Evolutionary conservation across 2,113 vertebrate species (phyloP), one percentile per base, ranked within the genome.

Genomic region (Chamaea fasciata): DNA sequence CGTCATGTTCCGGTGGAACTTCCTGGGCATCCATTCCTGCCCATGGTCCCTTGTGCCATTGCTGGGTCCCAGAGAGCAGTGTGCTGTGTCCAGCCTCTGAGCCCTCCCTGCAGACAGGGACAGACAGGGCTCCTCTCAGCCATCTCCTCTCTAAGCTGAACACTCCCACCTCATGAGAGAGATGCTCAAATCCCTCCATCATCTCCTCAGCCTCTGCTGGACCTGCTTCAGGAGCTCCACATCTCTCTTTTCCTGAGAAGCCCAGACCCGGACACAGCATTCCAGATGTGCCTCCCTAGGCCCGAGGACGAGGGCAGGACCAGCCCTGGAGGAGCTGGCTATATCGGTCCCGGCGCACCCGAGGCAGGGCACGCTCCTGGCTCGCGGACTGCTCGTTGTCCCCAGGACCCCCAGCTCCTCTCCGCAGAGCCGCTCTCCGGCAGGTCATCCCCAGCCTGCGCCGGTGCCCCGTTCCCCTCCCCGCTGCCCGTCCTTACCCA

Each of bases 401-500:
- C 39, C 15, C 47, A 27, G 47, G 20, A n/a, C 23, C 4, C 13
- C 11, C 39, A 18, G 28, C 46, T 46, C 19, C 14, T 11, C 46
- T 33, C 28, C 10, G 27, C 56, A 49, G n/a, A 39, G 74, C 75
- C 37, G 56, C 65, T 21, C 75, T 53, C 10, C 56, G 9, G 56
- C 44, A 11, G 44, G 33, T 21, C 39, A 39, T 2, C 24, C 13
- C 19, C 62, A 19, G 27, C 26, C 12, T 15, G 64, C 7, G 44
- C 37, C 2, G 17, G 11, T 2, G 14, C 55, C 44, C 37, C 18
- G 3, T 11, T 6, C 14, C 56, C 30, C 6, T 53, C 7, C 22
- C 53, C 33, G 46, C 64, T 11, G 1, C 63, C 67, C n/a, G 47
- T 10, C 46, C 95, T 92, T 94, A 94, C 99, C 99, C 74, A 99